Evolutionary conservation across 2,888 invertebrate species (phyloP), one percentile per base, ranked within the genome.

Genomic region (Steinernema scapterisci): DNA sequence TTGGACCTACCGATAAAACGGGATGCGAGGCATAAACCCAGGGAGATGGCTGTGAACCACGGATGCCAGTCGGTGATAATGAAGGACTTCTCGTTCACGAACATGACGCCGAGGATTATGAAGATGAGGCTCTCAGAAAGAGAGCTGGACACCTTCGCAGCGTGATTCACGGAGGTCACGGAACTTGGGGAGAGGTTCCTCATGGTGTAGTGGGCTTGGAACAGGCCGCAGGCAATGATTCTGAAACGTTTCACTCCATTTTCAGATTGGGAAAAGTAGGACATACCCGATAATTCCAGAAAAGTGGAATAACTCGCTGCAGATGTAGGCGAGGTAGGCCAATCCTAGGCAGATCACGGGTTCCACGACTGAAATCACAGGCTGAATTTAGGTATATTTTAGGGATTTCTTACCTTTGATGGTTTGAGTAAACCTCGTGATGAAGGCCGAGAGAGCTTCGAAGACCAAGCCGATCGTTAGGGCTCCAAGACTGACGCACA

Each of bases 101-200:
- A 82, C 75, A 89, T 89, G 79, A 91, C 88, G 0, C 91, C 91
- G 72, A 91, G 88, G 81, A 91, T 91, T 78, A 91, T 87, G 88
- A 91, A 91, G 75, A 91, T 91, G 54, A 91, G 88, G 25, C 90
- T 89, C 81, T 91, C 91, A 78, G 88, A 88, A 11, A 90, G 88
- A 11, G 90, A 88, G 79, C 91, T 91, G 71, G 75, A 83, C 19
- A 54, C 73, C 21, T 54, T 44, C 46, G 31, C 54, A 70, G 43
- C 51, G 51, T 70, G 90, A 78, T 89, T 90, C 45, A 91, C 89
- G 44, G 90, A 89, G n/a, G 89, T 89, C 76, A 88, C 88, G 0
- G 91, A 90, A 81, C 90, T 91, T 78, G 88, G 86, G 0, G 90
- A 90, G 44, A 91, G 89, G 82, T 91, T 91, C 76, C 88, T 87